A percentile compares a stretch with the other conserved stretches of the same genome.
Evolutionary conservation across 2,113 vertebrate species (phyloP).

Genomic region (Ardeotis arabs): DNA sequence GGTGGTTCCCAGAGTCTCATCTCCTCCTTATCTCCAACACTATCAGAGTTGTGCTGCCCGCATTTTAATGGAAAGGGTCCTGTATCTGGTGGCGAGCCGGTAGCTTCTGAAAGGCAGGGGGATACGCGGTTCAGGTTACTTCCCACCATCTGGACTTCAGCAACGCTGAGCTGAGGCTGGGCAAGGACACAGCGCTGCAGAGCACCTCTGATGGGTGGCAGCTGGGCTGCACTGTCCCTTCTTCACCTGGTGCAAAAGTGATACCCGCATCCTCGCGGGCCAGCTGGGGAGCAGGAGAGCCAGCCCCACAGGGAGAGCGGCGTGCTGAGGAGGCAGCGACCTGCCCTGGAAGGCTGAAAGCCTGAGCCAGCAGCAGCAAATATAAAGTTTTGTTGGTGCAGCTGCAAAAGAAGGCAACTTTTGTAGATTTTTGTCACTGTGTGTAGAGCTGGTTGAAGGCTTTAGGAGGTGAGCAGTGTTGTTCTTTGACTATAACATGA

Average conservation of each 20-base stretch:
- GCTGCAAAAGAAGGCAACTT: background rate
- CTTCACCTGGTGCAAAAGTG: background rate
- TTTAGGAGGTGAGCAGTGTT: background rate
- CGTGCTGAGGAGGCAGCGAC: background rate
- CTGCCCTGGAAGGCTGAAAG: background rate
- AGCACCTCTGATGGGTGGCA: background rate
- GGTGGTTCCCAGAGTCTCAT: background rate
- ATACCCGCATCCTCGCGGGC: background rate
- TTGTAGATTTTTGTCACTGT: background rate
- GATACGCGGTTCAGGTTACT: background rate
- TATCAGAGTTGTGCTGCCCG: background rate
- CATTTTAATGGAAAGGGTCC: background rate
- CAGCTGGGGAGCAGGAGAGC: constrained; percentile 22
- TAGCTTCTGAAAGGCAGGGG: background rate
- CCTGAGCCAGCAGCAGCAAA: background rate
- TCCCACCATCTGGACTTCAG: constrained; percentile 20
- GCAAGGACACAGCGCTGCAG: background rate
- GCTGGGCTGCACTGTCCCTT: background rate
- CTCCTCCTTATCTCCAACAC: background rate
- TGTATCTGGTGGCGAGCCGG: background rate
- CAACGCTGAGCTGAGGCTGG: background rate
- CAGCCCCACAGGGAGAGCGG: fast-evolving
- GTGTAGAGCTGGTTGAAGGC: background rate
- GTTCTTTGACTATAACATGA: background rate
- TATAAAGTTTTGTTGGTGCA: fast-evolving